These are phyloP conservation scores for Chaetodon trifasciatus DNA, from an alignment of 2,797 vertebrate genomes.

Conservation along the genomic window DNA sequence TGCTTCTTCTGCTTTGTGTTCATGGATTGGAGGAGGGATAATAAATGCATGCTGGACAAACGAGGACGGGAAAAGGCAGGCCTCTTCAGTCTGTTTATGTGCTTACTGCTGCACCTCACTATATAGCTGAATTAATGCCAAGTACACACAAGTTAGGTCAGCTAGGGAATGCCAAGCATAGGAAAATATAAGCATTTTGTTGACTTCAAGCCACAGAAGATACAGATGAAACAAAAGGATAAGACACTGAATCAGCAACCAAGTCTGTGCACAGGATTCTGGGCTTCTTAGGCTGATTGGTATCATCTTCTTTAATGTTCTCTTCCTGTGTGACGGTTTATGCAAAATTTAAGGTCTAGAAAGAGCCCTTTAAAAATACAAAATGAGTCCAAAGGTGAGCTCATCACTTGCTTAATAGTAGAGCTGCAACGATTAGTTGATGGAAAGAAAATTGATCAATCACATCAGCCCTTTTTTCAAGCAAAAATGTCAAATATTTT, in stretches of 20 bases:
- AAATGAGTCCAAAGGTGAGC: background rate
- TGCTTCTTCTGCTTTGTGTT: slow-evolving; percentile 56
- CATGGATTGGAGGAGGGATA: slow-evolving; percentile 46
- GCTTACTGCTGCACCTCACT: slow-evolving; percentile 59
- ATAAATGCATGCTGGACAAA: slow-evolving; percentile 62
- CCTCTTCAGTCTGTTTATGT: slow-evolving; percentile 64
- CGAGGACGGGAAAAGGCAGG: slow-evolving; percentile 41
- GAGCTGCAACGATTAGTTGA: no score
- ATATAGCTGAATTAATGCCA: slow-evolving; percentile 66
- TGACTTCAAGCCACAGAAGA: slow-evolving; percentile 37
- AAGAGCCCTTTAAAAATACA: background rate
- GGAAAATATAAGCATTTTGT: slow-evolving; percentile 49
- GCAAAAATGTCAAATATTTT: no score
- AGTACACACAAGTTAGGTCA: slow-evolving; percentile 37
- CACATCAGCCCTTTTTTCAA: no score
- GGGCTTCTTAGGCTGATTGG: slow-evolving; percentile 27
- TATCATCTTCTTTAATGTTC: slow-evolving; percentile 1
- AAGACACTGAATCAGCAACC: slow-evolving; percentile 46
- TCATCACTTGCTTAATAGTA: background rate
- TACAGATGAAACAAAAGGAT: slow-evolving; percentile 54
- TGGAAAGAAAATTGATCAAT: no score
- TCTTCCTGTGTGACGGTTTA: slow-evolving; percentile 20
- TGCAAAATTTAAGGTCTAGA: background rate
- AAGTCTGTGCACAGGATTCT: slow-evolving; percentile 6
- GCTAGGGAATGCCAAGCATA: slow-evolving; percentile 48